Base-by-base conservation (phyloP, 2,888 invertebrate species). In the Coelopa pilipes region DNA sequence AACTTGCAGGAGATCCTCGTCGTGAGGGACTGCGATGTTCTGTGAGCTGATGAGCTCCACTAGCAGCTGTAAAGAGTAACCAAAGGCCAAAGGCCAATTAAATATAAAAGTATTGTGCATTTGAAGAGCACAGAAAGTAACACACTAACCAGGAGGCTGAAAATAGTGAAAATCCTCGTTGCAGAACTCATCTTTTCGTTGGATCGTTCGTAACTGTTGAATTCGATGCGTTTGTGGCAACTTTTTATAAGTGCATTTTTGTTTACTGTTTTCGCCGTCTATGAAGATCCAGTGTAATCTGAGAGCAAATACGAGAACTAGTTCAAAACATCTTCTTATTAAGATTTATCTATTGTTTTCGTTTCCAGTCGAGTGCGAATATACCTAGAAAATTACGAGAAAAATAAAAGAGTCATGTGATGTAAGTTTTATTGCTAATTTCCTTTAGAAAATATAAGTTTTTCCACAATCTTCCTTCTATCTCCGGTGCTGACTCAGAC, bases 141-240 rank as follows among this genome's bases (percentile, higher is more conserved):
- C 1, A 53, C 59, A 73, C 75, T 62, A 17, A 76, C 75, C 75
- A 75, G 60, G 49, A 76, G 24, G 50, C 71, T 71, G 11, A 75
- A 34, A 13, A 73, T 53, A 21, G 53, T 55, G 2, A 70, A 70
- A 24, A 53, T n/a, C 62, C 53, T 70, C 53, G 45, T 53, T 50
- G 49, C 9, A 17, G 46, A 34, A 21, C 69, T 46, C 11, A 70
- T 69, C 76, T 73, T 76, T 50, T 72, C 69, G 69, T 47, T 69
- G 34, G 63, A 49, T 49, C 45, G n/a, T 65, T 71, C 24, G 73
- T 50, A 59, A 74, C 67, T 65, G 59, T 47, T 71, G 67, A 34
- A 10, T 72, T n/a, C 0, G 67, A 67, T 49, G 70, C 11, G 12
- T 17, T 60, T 59, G 49, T 50, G 15, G 17, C 19, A n/a, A 15